Percentiles rank a stretch among this genome's conserved stretches.
These are phyloP conservation scores for Orchesella flavescens DNA, from an alignment of 2,888 invertebrate genomes.

Conservation along the genomic window DNA sequence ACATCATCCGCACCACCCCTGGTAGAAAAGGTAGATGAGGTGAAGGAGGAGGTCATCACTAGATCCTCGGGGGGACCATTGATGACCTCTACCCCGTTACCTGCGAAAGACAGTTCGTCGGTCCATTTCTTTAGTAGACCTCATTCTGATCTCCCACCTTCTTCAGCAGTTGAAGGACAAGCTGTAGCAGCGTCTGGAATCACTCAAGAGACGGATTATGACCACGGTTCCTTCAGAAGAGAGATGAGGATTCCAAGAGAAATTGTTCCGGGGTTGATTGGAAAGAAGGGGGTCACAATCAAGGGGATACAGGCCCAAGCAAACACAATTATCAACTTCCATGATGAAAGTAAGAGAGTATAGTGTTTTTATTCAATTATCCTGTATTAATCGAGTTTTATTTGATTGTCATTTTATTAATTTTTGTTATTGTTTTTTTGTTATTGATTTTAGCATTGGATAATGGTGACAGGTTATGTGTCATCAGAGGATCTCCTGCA, in stretches of 20 bases:
- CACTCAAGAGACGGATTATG: slow-evolving; percentile 58
- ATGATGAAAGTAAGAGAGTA: slow-evolving; percentile 73
- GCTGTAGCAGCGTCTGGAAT: slow-evolving; percentile 29
- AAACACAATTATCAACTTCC: slow-evolving; percentile 79
- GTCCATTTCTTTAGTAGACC: slow-evolving; percentile 14
- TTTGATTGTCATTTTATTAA: slow-evolving; percentile 21
- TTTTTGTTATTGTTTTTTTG: slow-evolving; percentile 9
- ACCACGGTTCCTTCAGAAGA: slow-evolving; percentile 39
- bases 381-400: slow-evolving; percentile 12
- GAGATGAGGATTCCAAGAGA: slow-evolving; percentile 73
- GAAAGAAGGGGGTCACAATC: slow-evolving; percentile 84
- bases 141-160: slow-evolving; percentile 49
- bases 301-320: slow-evolving; percentile 84
- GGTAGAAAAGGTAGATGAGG: slow-evolving; percentile 21
- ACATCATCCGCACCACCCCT: not conserved
- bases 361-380: not conserved
- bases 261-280: slow-evolving; percentile 75
- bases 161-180: slow-evolving; percentile 30
- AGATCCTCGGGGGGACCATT: slow-evolving; percentile 34
- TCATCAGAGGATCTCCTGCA: slow-evolving; percentile 82
- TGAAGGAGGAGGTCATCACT: slow-evolving; percentile 45
- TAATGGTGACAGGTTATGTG: slow-evolving; percentile 79
- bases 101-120: slow-evolving; percentile 19
- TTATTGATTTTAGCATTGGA: slow-evolving; percentile 73
- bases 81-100: slow-evolving; percentile 57